Percentiles rank a stretch among this genome's conserved stretches.
Evolutionary conservation across 2,888 invertebrate species (phyloP).

Genomic region (Villa cingulata): DNA sequence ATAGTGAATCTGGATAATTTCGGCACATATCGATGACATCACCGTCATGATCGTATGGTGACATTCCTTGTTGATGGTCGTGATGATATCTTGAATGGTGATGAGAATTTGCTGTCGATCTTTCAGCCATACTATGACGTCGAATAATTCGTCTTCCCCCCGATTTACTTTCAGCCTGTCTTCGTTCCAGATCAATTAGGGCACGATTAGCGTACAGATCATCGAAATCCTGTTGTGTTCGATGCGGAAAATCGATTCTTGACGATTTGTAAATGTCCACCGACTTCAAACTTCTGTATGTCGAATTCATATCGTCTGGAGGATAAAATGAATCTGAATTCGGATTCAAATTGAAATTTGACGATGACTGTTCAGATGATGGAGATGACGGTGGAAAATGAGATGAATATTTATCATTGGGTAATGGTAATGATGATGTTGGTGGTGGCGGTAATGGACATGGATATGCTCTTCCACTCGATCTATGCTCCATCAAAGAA

Average conservation of each 20-base stretch:
- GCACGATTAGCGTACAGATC: slow-evolving; percentile 35
- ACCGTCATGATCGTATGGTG: slow-evolving; percentile 18
- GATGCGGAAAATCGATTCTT: slow-evolving; percentile 13
- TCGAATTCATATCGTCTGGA: slow-evolving; percentile 27
- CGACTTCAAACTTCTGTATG: slow-evolving; percentile 31
- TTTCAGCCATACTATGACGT: slow-evolving; percentile 35
- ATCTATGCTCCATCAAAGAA: slow-evolving; percentile 33
- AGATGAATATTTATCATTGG: not conserved
- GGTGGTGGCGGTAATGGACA: slow-evolving; percentile 19
- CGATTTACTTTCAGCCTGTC: slow-evolving; percentile 25
- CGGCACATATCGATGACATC: no score
- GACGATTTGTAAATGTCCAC: slow-evolving; percentile 31
- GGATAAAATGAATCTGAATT: slow-evolving; percentile 14
- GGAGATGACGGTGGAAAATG: slow-evolving; percentile 10
- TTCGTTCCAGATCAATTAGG: slow-evolving; percentile 32
- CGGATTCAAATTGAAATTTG: not conserved
- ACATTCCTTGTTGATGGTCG: slow-evolving; percentile 4
- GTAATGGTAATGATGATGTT: slow-evolving; percentile 15
- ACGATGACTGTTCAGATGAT: slow-evolving; percentile 12
- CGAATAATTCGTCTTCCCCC: slow-evolving; percentile 27
- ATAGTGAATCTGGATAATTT: slow-evolving; percentile 31
- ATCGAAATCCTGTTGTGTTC: slow-evolving; percentile 22
- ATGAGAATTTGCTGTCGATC: slow-evolving; percentile 6
- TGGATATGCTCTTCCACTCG: slow-evolving; percentile 18
- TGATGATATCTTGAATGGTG: slow-evolving; percentile 7